phyloP scores from a whole-genome alignment of 2,797 vertebrate species.

The Neosilurus mollespiculum region DNA sequence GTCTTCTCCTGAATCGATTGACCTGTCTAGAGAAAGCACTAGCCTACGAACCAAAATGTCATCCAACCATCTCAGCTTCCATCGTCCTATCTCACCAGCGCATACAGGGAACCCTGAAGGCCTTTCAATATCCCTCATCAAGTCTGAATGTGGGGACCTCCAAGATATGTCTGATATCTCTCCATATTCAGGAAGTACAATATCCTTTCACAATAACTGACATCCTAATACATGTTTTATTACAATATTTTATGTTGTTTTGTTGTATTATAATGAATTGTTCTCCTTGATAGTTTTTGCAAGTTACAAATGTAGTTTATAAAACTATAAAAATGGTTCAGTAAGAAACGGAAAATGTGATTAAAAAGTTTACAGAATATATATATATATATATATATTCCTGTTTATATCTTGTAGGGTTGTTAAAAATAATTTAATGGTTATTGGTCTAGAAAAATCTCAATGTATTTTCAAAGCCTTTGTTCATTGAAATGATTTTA shows the following conservation, averaged over 20 bases:
- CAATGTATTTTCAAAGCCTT: slow-evolving; percentile 63
- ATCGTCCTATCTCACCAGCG: slow-evolving; percentile 87
- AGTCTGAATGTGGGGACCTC: slow-evolving; percentile 96
- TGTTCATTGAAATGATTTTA: slow-evolving; percentile 74
- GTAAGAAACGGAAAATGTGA: not conserved
- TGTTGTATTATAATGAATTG: not conserved
- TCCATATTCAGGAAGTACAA: slow-evolving; percentile 95
- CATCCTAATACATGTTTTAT: not conserved
- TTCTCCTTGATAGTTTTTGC: not conserved
- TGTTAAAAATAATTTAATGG: slow-evolving; percentile 30
- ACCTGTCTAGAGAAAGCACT: slow-evolving; percentile 90
- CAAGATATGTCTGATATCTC: slow-evolving; percentile 98
- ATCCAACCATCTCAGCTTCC: slow-evolving; percentile 86
- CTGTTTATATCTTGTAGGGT: slow-evolving; percentile 15
- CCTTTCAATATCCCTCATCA: slow-evolving; percentile 95
- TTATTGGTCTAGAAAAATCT: slow-evolving; percentile 59
- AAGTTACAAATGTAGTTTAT: not conserved
- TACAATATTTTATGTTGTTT: not conserved
- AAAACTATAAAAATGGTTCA: not conserved
- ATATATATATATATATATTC: no score
- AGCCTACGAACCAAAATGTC: slow-evolving; percentile 99
- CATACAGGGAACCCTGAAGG: slow-evolving; percentile 90
- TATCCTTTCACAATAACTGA: slow-evolving; percentile 84
- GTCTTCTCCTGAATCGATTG: slow-evolving; percentile 90
- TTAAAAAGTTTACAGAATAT: not conserved